Evolutionary conservation across 2,888 invertebrate genomes (phyloP).

Genomic region (Hirudinaria manillensis): DNA sequence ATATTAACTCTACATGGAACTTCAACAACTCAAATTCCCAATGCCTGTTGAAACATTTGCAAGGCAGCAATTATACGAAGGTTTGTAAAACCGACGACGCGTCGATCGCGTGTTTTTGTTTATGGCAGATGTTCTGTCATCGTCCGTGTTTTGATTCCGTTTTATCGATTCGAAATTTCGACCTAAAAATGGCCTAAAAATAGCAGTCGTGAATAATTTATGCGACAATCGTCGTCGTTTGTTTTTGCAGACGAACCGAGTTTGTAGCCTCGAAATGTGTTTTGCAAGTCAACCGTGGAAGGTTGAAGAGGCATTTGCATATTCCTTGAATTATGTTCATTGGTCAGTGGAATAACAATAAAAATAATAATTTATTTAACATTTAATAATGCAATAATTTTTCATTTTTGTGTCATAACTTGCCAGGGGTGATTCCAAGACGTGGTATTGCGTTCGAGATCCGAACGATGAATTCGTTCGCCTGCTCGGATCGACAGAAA

Average conservation of each 20-base stretch:
- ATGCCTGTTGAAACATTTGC: not conserved
- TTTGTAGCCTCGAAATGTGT: not conserved
- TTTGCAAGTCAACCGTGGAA: not conserved
- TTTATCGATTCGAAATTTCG: no score
- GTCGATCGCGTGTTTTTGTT: no score
- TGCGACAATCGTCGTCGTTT: no score
- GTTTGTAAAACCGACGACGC: not conserved
- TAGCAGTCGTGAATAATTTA: no score
- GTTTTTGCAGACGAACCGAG: not conserved
- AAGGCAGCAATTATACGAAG: not conserved
- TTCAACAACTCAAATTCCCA: not conserved
- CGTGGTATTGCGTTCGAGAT: no score
- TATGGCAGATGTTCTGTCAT: no score
- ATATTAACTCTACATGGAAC: not conserved
- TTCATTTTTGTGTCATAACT: no score
- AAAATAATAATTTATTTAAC: not conserved
- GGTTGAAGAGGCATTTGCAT: slow-evolving; percentile 7
- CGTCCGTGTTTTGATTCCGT: no score
- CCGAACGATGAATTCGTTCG: no score
- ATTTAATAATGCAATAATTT: not conserved
- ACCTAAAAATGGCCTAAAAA: no score
- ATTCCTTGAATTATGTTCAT: not conserved
- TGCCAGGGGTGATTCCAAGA: no score
- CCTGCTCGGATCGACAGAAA: no score
- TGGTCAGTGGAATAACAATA: not conserved